A percentile compares a stretch with the other conserved stretches of the same genome.
Conservation (phyloP, 2,113 vertebrate genomes). For the Erythrocercus mccallii region DNA sequence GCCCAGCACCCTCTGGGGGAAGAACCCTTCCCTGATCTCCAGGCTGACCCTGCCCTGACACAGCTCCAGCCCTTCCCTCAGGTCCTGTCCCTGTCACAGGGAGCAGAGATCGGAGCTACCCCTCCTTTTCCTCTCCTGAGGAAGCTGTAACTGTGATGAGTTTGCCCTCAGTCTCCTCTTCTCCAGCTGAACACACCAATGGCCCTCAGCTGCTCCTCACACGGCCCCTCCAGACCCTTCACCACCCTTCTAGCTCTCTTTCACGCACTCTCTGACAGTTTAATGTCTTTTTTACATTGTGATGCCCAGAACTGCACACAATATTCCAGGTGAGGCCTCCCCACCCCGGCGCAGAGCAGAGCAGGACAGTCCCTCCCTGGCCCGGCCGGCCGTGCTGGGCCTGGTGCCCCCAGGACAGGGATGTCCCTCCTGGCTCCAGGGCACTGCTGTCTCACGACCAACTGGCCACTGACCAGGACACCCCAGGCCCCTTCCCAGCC, state of each 20-base stretch:
- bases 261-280: background rate
- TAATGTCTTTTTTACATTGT: accelerated
- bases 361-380: background rate
- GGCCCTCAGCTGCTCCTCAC: background rate
- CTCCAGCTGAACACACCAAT: background rate
- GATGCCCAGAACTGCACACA: background rate
- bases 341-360: accelerated
- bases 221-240: background rate
- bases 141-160: background rate
- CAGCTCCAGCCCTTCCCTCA: accelerated
- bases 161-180: background rate
- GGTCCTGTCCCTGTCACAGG: too few relatives aligned
- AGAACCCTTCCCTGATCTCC: accelerated
- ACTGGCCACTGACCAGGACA: background rate
- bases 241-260: accelerated
- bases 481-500: background rate
- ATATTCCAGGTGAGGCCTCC: accelerated
- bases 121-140: too few relatives aligned
- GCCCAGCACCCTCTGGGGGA: background rate
- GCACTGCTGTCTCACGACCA: background rate
- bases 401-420: background rate
- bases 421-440: background rate
- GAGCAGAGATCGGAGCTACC: background rate
- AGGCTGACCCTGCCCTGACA: accelerated
- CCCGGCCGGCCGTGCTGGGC: background rate